Conservation (phyloP, 2,888 invertebrate species). For the Exephanes ischioxanthus region DNA sequence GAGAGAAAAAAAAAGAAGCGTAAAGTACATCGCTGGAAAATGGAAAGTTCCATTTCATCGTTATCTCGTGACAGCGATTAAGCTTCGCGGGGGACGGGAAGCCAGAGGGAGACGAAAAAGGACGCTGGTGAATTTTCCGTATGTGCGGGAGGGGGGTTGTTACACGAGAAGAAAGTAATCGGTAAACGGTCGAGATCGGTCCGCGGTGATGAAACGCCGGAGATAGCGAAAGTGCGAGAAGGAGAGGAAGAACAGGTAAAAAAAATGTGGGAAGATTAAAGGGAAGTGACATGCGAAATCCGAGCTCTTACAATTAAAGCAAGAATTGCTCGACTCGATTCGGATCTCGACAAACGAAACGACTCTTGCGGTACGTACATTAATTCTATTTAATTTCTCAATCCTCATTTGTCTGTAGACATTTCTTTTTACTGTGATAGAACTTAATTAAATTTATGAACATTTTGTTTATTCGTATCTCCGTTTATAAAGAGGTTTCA, state of each 20-base stretch:
- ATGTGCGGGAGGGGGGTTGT: slow-evolving; percentile 5
- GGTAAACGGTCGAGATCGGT: slow-evolving; percentile 44
- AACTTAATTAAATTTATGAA: no score
- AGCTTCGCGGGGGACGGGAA: neutral
- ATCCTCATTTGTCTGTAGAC: no score
- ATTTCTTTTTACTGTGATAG: no score
- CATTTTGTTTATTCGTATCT: no score
- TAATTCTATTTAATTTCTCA: neutral
- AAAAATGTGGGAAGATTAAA: slow-evolving; percentile 17
- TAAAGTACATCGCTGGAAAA: slow-evolving; percentile 41
- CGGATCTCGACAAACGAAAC: neutral
- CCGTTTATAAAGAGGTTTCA: no score
- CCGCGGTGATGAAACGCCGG: slow-evolving; percentile 23
- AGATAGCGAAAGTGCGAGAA: slow-evolving; percentile 17
- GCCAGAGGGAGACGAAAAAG: slow-evolving; percentile 7
- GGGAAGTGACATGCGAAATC: slow-evolving; percentile 28
- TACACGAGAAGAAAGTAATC: slow-evolving; percentile 29
- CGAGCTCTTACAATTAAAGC: slow-evolving; percentile 36
- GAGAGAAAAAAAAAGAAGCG: slow-evolving; percentile 10
- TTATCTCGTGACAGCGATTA: slow-evolving; percentile 55
- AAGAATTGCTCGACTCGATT: slow-evolving; percentile 8
- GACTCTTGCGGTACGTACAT: neutral
- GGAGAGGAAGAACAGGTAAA: slow-evolving; percentile 21
- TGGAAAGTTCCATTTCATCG: slow-evolving; percentile 46
- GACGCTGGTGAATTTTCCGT: slow-evolving; percentile 22